These are phyloP conservation scores for Cerceris ruficornis DNA, from an alignment of 2,888 invertebrate species.

Conservation along the genomic window DNA sequence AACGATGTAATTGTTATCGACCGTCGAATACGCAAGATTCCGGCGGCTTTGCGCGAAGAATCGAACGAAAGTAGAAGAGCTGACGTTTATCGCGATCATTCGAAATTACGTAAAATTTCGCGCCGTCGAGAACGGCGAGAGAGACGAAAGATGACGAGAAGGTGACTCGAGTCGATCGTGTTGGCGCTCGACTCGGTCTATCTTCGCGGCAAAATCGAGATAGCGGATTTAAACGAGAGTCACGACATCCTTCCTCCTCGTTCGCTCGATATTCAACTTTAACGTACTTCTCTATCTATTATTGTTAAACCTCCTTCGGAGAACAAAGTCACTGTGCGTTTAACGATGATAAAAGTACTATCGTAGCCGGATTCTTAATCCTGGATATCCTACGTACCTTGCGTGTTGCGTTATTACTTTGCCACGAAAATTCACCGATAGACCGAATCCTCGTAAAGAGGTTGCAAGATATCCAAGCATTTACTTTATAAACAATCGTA, in stretches of 20 bases:
- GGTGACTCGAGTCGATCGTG: neutral
- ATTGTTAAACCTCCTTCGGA: conserved; percentile 13
- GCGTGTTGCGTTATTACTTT: conserved; percentile 47
- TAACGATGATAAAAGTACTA: conserved; percentile 46
- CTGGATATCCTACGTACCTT: conserved; percentile 69
- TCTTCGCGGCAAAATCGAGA: neutral
- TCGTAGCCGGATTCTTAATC: conserved; percentile 68
- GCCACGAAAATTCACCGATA: conserved; percentile 1
- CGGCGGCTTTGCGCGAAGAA: no score
- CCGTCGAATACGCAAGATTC: no score
- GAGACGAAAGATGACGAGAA: neutral
- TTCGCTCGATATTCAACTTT: conserved; percentile 24
- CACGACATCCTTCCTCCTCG: conserved; percentile 20
- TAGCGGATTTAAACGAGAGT: neutral
- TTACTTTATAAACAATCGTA: conserved; percentile 19
- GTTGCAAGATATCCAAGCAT: conserved; percentile 5
- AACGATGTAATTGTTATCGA: neutral
- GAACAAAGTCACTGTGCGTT: conserved; percentile 45
- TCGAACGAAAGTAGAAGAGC: neutral
- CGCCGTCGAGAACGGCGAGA: neutral
- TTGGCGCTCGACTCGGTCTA: neutral
- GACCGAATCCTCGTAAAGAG: conserved; percentile 4
- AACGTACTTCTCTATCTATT: conserved; percentile 23
- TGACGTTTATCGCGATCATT: neutral
- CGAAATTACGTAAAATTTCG: neutral